Evolutionary conservation across 2,888 invertebrate genomes (phyloP).

Genomic region (Pseudococcus viburni): DNA sequence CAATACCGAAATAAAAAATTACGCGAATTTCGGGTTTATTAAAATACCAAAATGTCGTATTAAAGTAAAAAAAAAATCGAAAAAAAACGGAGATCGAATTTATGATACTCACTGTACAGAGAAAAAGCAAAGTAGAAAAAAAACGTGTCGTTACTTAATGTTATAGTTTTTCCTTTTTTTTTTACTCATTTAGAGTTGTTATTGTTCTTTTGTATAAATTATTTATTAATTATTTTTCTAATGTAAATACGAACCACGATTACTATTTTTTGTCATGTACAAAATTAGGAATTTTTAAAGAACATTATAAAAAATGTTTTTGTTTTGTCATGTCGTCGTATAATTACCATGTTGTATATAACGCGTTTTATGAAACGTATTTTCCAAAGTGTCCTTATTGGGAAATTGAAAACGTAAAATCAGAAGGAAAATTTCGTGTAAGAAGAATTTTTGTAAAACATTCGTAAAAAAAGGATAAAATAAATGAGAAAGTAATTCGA

Average conservation of each 20-base stretch:
- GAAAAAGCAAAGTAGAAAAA: constrained; percentile 10
- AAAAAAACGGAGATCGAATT: background rate
- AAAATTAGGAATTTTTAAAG: constrained; percentile 32
- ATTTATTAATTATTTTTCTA: constrained; percentile 56
- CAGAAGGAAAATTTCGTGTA: constrained; percentile 33
- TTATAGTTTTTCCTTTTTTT: constrained; percentile 33
- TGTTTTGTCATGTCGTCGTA: constrained; percentile 27
- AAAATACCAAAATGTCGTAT: constrained; percentile 14
- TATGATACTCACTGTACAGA: constrained; percentile 61
- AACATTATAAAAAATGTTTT: constrained; percentile 39
- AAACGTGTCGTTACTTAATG: constrained; percentile 64
- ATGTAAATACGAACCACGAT: constrained; percentile 44
- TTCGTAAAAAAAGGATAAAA: background rate
- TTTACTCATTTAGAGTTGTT: constrained; percentile 64
- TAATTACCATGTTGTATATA: constrained; percentile 61
- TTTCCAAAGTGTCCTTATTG: constrained; percentile 63
- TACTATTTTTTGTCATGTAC: constrained; percentile 47
- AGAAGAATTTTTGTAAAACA: background rate
- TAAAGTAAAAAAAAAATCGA: background rate
- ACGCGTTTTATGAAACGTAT: constrained; percentile 20
- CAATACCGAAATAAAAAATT: background rate
- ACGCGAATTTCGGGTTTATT: background rate
- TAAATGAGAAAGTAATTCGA: background rate
- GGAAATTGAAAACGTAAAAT: constrained; percentile 16
- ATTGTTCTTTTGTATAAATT: constrained; percentile 63